Evolutionary conservation across 2,797 vertebrate species (phyloP).

Genomic region (Clangula hyemalis): DNA sequence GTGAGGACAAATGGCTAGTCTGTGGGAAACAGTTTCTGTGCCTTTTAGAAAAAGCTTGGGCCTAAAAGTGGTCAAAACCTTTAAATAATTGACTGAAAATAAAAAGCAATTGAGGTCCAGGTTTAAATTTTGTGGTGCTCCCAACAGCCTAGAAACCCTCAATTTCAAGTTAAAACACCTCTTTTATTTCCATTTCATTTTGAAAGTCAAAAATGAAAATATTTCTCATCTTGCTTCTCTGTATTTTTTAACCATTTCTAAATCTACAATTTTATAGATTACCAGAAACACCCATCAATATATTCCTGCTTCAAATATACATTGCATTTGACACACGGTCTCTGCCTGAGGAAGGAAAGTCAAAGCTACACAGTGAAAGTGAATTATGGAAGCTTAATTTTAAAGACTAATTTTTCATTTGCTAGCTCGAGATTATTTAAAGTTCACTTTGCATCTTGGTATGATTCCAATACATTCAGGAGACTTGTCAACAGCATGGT

Average conservation of each 20-base stretch:
- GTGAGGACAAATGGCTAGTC: neutral
- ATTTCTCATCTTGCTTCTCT: neutral
- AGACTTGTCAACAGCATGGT: constrained; percentile 24
- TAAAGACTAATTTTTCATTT: neutral
- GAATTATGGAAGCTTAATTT: neutral
- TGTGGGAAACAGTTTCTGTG: neutral
- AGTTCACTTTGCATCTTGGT: neutral
- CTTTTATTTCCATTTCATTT: neutral
- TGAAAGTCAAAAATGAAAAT: neutral
- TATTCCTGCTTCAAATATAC: neutral
- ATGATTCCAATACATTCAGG: neutral
- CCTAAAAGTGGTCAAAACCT: neutral
- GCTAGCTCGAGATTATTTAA: constrained; percentile 4
- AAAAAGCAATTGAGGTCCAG: neutral
- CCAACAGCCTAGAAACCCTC: neutral
- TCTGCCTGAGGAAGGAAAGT: neutral
- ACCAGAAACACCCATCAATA: neutral
- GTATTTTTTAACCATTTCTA: constrained; percentile 1
- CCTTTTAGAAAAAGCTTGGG: neutral
- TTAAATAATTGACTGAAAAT: neutral
- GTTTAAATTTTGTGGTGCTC: neutral
- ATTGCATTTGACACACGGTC: neutral
- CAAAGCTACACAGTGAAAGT: neutral
- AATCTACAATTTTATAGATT: neutral
- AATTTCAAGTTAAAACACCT: neutral